Base-by-base conservation (phyloP, 2,797 vertebrate species). In the Onychomys arenicola region DNA sequence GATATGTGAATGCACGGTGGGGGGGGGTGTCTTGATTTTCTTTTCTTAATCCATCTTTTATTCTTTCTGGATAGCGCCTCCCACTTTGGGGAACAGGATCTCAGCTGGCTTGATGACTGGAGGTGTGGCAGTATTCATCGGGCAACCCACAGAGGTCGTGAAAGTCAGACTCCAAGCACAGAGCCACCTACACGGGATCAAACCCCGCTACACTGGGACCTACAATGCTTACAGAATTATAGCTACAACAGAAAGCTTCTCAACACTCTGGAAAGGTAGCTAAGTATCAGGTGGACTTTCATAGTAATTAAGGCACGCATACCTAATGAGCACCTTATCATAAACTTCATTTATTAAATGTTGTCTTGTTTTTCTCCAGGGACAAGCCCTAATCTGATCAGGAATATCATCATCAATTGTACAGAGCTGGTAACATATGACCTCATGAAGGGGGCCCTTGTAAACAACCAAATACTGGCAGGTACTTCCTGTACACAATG, bases 131-230 rank as follows among this genome's bases (percentile, higher is more conserved):
- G 99, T 99, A 78, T 98, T 99, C 34, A 97, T 99, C 5, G 99
- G 99, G 10, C 99, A 99, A 94, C 99, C 99, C 81, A 99, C 99
- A 0, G 99, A 99, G 5, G 99, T 99, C 29, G 99, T 99, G 83
- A 99, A 99, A 98, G 99, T 99, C 96, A 98, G 99, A 76, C 99
- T 99, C 94, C 99, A 99, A 90, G 99, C 99, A 2, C 99, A 99
- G 98, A 98, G 98, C 98, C 99, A 98, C 90, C 98, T 99, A 11
- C 94, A 97, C 0, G 99, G 99, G 0, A 98, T 99, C 93, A 98
- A 99, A 23, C 99, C 99, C 1, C 99, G 99, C 93, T 99, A 99
- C 98, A 99, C 46, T 0, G 99, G 99, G 57, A 99, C 99, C 55
- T 98, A 99, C 97, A 99, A 99, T 87, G 99, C 99, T 19, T 99